Percentiles rank a stretch among this genome's conserved stretches.
Conservation (phyloP, 2,797 vertebrate species). For the Malacoraja senta region DNA sequence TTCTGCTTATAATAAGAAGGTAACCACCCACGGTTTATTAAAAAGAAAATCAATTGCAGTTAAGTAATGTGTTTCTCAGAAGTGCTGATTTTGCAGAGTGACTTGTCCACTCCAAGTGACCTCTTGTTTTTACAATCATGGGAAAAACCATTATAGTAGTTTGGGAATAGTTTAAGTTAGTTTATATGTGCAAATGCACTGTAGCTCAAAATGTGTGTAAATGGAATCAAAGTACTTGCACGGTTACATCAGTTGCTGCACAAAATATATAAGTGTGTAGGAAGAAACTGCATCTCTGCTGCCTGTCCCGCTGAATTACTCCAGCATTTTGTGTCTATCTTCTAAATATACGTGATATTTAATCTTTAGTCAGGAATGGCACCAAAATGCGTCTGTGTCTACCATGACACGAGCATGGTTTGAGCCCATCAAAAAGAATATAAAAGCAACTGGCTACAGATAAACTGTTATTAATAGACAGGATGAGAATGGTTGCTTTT, state of each 20-base stretch:
- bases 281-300: too few species aligned
- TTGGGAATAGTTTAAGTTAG: background rate
- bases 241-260: background rate
- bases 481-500: background rate
- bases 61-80: background rate
- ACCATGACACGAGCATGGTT: background rate
- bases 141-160: background rate
- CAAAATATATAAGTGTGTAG: background rate
- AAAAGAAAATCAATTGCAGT: conserved; percentile 33
- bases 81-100: conserved; percentile 10
- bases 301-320: too few species aligned
- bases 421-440: background rate
- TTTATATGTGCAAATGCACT: background rate
- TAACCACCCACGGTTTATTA: conserved; percentile 14
- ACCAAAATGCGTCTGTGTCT: background rate
- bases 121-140: conserved; percentile 1
- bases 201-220: background rate
- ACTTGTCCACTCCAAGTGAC: background rate
- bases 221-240: background rate
- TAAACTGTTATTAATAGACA: background rate
- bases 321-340: too few species aligned
- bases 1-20: background rate
- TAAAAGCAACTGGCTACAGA: background rate
- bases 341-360: too few species aligned
- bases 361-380: background rate